These are phyloP conservation scores for Manduca sexta DNA, from an alignment of 1,140 invertebrate genomes.

Conservation along the genomic window DNA sequence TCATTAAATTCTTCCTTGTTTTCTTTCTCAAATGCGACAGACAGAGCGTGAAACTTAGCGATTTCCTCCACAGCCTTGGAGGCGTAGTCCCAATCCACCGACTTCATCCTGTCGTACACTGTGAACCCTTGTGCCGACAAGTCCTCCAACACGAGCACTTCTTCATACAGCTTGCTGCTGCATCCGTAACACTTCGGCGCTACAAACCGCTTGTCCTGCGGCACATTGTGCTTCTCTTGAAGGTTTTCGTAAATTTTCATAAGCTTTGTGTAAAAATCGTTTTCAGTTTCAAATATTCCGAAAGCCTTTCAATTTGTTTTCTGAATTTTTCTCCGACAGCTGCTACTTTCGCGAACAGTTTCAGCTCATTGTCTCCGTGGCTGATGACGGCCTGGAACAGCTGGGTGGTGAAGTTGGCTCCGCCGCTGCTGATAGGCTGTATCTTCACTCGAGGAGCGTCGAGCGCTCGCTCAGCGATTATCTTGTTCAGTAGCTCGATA, in stretches of 20 bases:
- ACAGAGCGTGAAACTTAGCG: conserved; percentile 26
- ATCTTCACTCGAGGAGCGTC: no score
- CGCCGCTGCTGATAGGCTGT: no score
- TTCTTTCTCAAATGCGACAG: conserved; percentile 15
- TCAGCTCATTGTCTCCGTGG: no score
- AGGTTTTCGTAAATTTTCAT: conserved; percentile 29
- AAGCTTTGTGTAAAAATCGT: conserved; percentile 31
- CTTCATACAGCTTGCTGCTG: conserved; percentile 1
- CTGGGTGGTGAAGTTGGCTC: no score
- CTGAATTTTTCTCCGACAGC: no score
- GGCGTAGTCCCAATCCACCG: conserved; percentile 19
- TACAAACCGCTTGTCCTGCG: conserved; percentile 18
- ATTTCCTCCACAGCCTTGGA: conserved; percentile 11
- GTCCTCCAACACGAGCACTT: conserved; percentile 21
- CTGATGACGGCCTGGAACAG: no score
- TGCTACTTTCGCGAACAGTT: no score
- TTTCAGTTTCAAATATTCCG: conserved; percentile 38
- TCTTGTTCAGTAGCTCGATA: no score
- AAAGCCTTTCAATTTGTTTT: no score
- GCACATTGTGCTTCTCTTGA: conserved; percentile 26
- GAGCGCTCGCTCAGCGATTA: no score
- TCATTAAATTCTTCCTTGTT: conserved; percentile 15
- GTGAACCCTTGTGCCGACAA: conserved; percentile 10
- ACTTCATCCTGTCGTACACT: conserved; percentile 10
- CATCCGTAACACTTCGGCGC: conserved; percentile 20